These are phyloP conservation scores for Chiloscyllium plagiosum DNA, from an alignment of 2,113 vertebrate species.

Conservation along the genomic window DNA sequence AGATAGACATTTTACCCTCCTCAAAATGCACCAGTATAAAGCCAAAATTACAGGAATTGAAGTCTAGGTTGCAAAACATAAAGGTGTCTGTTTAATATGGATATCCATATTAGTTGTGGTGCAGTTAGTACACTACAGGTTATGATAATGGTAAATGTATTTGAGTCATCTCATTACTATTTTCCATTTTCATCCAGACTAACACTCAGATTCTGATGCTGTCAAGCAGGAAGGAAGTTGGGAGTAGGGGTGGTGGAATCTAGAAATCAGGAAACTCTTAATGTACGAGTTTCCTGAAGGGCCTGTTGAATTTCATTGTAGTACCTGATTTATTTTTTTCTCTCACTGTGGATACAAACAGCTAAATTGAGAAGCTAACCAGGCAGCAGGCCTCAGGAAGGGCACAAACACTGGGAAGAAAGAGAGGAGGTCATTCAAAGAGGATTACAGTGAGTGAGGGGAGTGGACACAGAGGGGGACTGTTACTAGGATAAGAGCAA, in stretches of 20 bases:
- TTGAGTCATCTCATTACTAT: neutral
- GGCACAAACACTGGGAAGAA: no score
- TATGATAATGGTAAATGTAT: neutral
- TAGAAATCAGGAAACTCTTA: no score
- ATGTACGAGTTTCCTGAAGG: neutral
- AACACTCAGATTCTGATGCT: no score
- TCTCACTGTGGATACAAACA: neutral
- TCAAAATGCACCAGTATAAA: neutral
- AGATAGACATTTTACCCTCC: neutral
- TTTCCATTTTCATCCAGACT: neutral
- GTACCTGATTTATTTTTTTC: neutral
- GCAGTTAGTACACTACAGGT: neutral
- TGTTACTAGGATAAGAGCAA: no score
- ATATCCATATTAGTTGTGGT: neutral
- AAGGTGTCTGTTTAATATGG: neutral
- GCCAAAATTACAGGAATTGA: neutral
- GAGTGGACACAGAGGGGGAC: no score
- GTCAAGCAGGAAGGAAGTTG: no score
- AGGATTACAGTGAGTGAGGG: no score
- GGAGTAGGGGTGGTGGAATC: no score
- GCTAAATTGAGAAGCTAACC: neutral
- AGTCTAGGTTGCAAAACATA: neutral
- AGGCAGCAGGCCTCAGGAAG: no score
- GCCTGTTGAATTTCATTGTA: no score
- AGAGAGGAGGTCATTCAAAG: no score